Conservation (phyloP, 1,140 invertebrate genomes). For the Limonius californicus region DNA sequence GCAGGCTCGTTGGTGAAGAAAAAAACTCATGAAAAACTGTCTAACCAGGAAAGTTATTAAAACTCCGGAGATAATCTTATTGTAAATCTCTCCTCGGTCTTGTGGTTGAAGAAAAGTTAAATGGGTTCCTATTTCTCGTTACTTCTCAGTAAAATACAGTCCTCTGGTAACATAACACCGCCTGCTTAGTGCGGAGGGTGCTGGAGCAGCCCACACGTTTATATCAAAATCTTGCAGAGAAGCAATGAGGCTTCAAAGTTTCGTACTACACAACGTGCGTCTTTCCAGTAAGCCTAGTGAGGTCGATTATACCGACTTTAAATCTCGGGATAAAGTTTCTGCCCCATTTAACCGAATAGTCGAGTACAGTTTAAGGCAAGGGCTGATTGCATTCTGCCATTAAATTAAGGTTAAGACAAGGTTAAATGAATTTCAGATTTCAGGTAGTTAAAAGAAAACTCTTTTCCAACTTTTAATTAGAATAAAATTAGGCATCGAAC, state of each 20-base stretch:
- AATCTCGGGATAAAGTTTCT: slow-evolving; percentile 29
- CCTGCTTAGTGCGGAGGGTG: too few relatives aligned
- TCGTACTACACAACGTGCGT: background rate
- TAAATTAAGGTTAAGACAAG: slow-evolving; percentile 31
- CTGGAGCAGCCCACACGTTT: background rate
- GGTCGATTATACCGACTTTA: background rate
- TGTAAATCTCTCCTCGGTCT: background rate
- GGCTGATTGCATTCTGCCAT: slow-evolving; percentile 28
- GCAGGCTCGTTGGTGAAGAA: too few relatives aligned
- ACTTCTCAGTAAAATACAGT: background rate
- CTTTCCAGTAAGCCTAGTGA: background rate
- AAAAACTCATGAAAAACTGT: too few relatives aligned
- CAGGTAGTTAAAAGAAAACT: slow-evolving; percentile 31
- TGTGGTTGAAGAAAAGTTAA: background rate
- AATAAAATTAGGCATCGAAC: slow-evolving; percentile 28
- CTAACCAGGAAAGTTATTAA: background rate
- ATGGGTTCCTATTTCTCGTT: background rate
- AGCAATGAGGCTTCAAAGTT: slow-evolving; percentile 1
- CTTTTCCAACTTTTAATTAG: slow-evolving; percentile 31
- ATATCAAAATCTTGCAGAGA: background rate
- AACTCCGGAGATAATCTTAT: background rate
- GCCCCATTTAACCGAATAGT: slow-evolving; percentile 26
- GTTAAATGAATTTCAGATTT: slow-evolving; percentile 34
- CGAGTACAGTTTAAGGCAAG: slow-evolving; percentile 26
- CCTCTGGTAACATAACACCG: background rate